Evolutionary conservation across 2,888 invertebrate genomes (phyloP).

Genomic region (Hydriomena furcata): DNA sequence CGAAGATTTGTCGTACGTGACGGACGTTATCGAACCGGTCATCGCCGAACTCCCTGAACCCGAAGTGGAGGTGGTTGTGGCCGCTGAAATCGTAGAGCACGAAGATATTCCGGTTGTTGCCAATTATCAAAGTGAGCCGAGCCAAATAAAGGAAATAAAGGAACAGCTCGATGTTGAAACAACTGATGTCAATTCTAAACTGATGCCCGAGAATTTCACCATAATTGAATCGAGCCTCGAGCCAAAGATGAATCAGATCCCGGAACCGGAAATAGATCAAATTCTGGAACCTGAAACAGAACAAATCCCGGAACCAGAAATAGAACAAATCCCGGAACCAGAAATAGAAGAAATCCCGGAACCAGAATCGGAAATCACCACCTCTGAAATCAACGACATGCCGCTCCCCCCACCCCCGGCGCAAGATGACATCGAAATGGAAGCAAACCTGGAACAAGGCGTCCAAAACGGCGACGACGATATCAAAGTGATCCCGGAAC

Average conservation of each 20-base stretch:
- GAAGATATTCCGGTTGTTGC: conserved; percentile 1
- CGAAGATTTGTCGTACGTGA: conserved; percentile 31
- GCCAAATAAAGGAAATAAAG: conserved; percentile 6
- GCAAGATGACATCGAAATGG: conserved; percentile 39
- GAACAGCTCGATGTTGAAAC: conserved; percentile 8
- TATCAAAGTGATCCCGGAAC: conserved; percentile 31
- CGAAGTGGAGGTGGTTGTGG: conserved; percentile 9
- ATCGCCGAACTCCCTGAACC: conserved; percentile 1
- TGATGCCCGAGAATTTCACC: conserved; percentile 2
- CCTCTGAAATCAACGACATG: conserved; percentile 42
- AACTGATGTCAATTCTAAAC: not conserved
- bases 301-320: conserved; percentile 14
- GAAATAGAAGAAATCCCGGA: conserved; percentile 13
- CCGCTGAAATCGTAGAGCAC: not conserved
- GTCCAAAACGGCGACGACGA: conserved; percentile 37
- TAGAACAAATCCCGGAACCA: conserved; percentile 14
- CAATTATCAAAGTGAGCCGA: not conserved
- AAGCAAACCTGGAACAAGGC: conserved; percentile 27
- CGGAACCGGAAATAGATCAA: conserved; percentile 15
- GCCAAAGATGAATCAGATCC: conserved; percentile 15
- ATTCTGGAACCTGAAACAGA: conserved; percentile 15
- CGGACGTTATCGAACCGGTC: conserved; percentile 5
- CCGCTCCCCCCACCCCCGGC: conserved; percentile 54
- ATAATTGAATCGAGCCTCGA: conserved; percentile 11
- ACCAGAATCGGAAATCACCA: conserved; percentile 25